Evolutionary conservation across 2,888 invertebrate species (phyloP).

Genomic region (Dynastes hyllus): DNA sequence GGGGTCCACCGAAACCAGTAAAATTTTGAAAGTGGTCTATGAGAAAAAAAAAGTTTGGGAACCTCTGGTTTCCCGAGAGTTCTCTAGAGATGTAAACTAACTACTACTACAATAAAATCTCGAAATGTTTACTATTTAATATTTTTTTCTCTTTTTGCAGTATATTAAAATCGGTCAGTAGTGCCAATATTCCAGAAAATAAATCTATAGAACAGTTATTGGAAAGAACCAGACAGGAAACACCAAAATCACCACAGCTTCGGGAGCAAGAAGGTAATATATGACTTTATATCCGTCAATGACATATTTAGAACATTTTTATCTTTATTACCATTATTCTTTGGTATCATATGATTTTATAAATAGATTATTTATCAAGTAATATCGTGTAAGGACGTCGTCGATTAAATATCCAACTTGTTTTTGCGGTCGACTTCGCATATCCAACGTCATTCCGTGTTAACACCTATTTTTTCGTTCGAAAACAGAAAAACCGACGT

Average conservation of each 20-base stretch:
- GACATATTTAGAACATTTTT: background rate
- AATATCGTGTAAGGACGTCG: background rate
- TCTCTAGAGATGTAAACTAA: too few relatives aligned
- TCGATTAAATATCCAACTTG: background rate
- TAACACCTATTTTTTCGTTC: background rate
- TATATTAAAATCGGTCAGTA: constrained; percentile 85
- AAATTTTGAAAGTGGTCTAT: too few relatives aligned
- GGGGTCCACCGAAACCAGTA: too few relatives aligned
- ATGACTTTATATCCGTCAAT: background rate
- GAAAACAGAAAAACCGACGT: constrained; percentile 2
- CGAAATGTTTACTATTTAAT: constrained; percentile 58
- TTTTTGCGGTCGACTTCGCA: background rate
- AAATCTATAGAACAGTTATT: constrained; percentile 84
- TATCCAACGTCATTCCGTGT: constrained; percentile 6
- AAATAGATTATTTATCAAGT: background rate
- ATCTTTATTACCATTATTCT: background rate
- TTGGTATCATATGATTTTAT: background rate
- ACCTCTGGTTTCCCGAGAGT: too few relatives aligned
- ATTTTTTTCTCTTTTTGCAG: constrained; percentile 72
- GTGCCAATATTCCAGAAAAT: constrained; percentile 68
- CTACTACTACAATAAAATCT: too few relatives aligned
- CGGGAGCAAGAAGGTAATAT: constrained; percentile 69
- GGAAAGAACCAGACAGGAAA: constrained; percentile 80
- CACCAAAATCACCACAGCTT: constrained; percentile 74
- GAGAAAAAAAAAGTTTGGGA: too few relatives aligned